Base-by-base conservation (phyloP, 2,113 vertebrate genomes). In the Apistogramma diplotaenia region DNA sequence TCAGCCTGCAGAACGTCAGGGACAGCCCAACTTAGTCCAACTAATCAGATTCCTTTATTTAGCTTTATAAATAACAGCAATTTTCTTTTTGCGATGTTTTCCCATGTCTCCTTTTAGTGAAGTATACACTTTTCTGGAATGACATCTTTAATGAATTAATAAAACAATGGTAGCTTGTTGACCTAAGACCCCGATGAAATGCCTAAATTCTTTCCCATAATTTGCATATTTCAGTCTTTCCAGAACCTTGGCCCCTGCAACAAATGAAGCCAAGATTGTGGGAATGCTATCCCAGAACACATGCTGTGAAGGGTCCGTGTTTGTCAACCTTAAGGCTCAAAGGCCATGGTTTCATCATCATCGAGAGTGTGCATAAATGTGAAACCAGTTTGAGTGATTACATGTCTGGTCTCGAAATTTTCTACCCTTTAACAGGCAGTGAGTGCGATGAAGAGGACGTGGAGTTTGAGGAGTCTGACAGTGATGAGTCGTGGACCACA, bases 391-490 rank as follows among this genome's bases (percentile, higher is more conserved):
- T 67, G 23, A 55, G 9, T 57, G 15, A 75, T 78, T 19, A 6
- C 46, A 51, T 33, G 25, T 76, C 75, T 65, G 56, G 5, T n/a
- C 46, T 46, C 29, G 8, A 70, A 67, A 49, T 67, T 2, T 6
- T 33, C 61, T 10, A 6, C 25, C 54, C 8, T 82, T 79, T 84
- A 46, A 18, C 93, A 99, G 98, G 98, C 83, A 99, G 98, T 4
- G 97, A 99, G 89, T 99, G 98, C 49, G 98, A 99, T 25, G 98
- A 99, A 77, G 97, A 99, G 93, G 98, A 99, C 78, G 97, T 97
- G 73, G 98, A 99, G 88, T 99, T 97, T 23, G 97, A 99, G 94
- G 98, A 98, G 92, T 99, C 98, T 2, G 98, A 99, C 95, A 99
- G 98, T 43, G 97, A 99, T 6, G 97, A 99, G 90, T 99, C 98